Base-by-base conservation (phyloP, 2,888 invertebrate genomes). In the Lasioglossum leucozonium region DNA sequence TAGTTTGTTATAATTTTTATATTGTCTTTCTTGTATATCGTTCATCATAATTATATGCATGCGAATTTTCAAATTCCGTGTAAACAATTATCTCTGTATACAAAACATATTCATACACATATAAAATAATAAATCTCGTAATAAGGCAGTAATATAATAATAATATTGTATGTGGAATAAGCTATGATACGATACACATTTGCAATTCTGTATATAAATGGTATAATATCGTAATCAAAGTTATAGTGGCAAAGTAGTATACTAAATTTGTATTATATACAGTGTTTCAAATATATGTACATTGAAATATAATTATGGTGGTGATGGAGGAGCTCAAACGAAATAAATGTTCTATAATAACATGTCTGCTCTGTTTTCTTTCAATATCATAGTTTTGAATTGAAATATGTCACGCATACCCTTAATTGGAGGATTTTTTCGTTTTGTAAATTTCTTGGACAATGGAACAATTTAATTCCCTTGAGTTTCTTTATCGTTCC, bases 61-160 rank as follows among this genome's bases (percentile, higher is more conserved):
- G n/a, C 65, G 81, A 34, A 71, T 22, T 77, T 55, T 55, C 18
- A 44, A 42, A 51, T 82, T 51, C 69, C 6, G 30, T 37, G 79
- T 72, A n/a, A 84, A 81, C 69, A 16, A 79, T 13, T 47, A 72
- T 30, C 65, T 87, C 86, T 88, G 84, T 89, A 40, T 62, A 44
- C 6, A 47, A 47, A 82, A 30, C 10, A 37, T 76, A 16, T 16
- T 6, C 16, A 22, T n/a, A 51, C 55, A 26, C 26, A 51, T 69
- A 69, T 10, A 26, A 76, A 77, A 40, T 30, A 77, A 55, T 34
- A 40, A 69, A 77, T 77, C 77, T 79, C 37, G 30, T 37, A 40
- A 72, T 72, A 62, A 77, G 77, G 79, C 62, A 73, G 62, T 47
- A 72, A n/a, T 47, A 13, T 26, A 73, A 26, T 65, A 65, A 73